Evolutionary conservation across 2,113 vertebrate genomes (phyloP).

Genomic region (Brachyhypopomus gauderio): DNA sequence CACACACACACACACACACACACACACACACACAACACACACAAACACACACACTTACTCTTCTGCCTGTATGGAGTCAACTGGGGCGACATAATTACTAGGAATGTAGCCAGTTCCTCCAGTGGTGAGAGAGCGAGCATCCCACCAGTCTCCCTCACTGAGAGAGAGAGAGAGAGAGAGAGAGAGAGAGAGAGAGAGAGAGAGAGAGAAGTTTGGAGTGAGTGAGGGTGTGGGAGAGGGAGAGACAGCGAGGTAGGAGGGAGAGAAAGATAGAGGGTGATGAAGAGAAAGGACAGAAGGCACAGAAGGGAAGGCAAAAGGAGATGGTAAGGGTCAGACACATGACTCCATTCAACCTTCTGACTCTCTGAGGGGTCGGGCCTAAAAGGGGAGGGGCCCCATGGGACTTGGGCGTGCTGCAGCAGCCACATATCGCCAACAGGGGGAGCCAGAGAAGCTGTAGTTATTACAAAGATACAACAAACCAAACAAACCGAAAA

Average conservation of each 20-base stretch:
- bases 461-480: too few species aligned
- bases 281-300: background rate
- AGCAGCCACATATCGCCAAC: too few species aligned
- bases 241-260: background rate
- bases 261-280: background rate
- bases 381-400: too few species aligned
- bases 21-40: too few species aligned
- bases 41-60: constrained; percentile 80
- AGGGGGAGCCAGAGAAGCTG: too few species aligned
- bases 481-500: too few species aligned
- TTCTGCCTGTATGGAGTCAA: constrained; percentile 97
- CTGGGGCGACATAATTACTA: constrained; percentile 97
- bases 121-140: constrained; percentile 91
- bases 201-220: too few species aligned
- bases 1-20: background rate
- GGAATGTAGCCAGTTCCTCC: constrained; percentile 96
- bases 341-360: background rate
- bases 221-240: too few species aligned
- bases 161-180: constrained; percentile 10
- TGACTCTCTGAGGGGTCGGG: too few species aligned
- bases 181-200: background rate
- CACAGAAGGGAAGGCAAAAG: background rate
- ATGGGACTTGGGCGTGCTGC: too few species aligned
- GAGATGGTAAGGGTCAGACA: background rate
- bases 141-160: constrained; percentile 99